Evolutionary conservation across 1,140 invertebrate genomes (phyloP), one percentile per base, ranked within the genome.

Genomic region (Anagrus nilaparvatae): DNA sequence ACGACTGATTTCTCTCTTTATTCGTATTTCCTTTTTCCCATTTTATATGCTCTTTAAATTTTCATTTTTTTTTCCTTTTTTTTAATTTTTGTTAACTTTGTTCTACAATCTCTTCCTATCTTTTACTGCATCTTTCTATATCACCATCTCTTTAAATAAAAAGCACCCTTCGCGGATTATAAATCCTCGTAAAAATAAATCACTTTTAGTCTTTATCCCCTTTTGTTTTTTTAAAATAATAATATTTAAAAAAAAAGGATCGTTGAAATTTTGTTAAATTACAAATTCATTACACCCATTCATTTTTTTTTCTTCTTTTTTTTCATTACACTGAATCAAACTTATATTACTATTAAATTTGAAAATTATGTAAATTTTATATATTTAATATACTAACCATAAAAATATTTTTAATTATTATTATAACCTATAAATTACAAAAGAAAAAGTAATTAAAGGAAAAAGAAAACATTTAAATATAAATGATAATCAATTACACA

Each of bases 211-310:
- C 39, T 45, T 47, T 38, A 47, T 49, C 40, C 43, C 49, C 37
- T 53, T 52, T 58, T 46, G 43, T 44, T 30, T 31, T 43, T 35
- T 43, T 43, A 24, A n/a, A n/a, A n/a, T n/a, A n/a, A n/a, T n/a
- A n/a, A n/a, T n/a, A n/a, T n/a, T n/a, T n/a, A n/a, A n/a, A n/a
- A n/a, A n/a, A n/a, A n/a, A n/a, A n/a, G n/a, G n/a, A n/a, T n/a
- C n/a, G n/a, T 56, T 55, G 60, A 63, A 63, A 63, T 61, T 63
- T 61, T 55, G 59, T 63, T 60, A 61, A 58, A 60, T 57, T 59
- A 62, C 61, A 62, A 62, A 61, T 55, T 56, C 58, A 61, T 62
- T 62, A 62, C n/a, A n/a, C n/a, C n/a, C n/a, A n/a, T n/a, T n/a
- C n/a, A n/a, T n/a, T n/a, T n/a, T n/a, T n/a, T n/a, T n/a, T n/a